Base-by-base conservation (phyloP, 2,113 vertebrate species). In the Cyprinodon brontotheroides region DNA sequence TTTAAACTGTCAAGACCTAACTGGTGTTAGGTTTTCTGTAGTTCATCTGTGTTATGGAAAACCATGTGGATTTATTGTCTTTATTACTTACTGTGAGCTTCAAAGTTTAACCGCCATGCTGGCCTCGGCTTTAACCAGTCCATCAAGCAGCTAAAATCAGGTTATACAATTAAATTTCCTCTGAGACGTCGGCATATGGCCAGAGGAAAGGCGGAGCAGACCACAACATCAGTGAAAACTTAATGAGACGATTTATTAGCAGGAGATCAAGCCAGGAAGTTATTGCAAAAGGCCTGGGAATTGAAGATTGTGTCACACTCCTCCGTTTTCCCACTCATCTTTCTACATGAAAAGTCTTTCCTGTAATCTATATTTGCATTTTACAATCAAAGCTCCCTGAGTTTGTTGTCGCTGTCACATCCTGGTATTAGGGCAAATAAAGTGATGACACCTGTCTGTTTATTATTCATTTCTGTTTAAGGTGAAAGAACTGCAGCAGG, bases 401-500 rank as follows among this genome's bases (percentile, higher is more conserved):
- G 45, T 61, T 57, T 40, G 22, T 77, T 74, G 41, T 69, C 41
- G 68, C 14, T 14, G 69, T 71, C 61, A 37, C 69, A 17, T 78
- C 66, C 50, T 66, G 71, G 41, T 70, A 47, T 45, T 4, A 6
- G 64, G 8, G 6, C 4, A 43, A 75, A 57, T 17, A 29, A 61
- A 70, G 40, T 22, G 40, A 67, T 45, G 7, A 11, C 68, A 61
- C 62, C 57, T 38, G 45, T 38, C 48, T 60, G 6, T 61, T 11
- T 73, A 11, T 78, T 72, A 22, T 75, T 39, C 22, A 2, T 38
- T 22, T 53, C 9, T 29, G 29, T 74, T n/a, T 36, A 7, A 91
- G 90, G 89, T 89, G 48, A 53, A 57, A 3, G 82, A 80, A 5
- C 82, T 90, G 84, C 88, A 81, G 85, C 68, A 50, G 62, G 83